phyloP scores from a whole-genome alignment of 1,140 invertebrate genomes.

The Yoshiicerus persimilis region DNA sequence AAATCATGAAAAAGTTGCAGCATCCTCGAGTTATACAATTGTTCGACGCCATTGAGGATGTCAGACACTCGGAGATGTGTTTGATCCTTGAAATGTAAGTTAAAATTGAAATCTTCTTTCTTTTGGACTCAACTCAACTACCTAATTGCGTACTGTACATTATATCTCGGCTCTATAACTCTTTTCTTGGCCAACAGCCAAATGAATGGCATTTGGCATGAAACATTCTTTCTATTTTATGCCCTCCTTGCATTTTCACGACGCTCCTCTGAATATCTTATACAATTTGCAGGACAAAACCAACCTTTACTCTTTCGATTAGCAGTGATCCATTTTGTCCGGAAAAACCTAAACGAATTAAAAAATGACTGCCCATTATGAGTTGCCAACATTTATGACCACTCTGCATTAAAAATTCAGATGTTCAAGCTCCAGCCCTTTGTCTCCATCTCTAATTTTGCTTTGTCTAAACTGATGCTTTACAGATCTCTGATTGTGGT shows the following conservation, averaged over 20 bases:
- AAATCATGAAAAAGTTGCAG: constrained; percentile 91
- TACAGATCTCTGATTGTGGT: too few relatives aligned
- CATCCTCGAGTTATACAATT: constrained; percentile 93
- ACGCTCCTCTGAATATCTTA: background rate
- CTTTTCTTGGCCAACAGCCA: background rate
- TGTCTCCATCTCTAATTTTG: too few relatives aligned
- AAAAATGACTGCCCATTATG: too few relatives aligned
- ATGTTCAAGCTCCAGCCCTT: too few relatives aligned
- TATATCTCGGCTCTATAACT: background rate
- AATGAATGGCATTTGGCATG: constrained; percentile 12
- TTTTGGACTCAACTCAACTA: background rate
- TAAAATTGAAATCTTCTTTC: constrained; percentile 26
- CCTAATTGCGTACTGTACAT: background rate
- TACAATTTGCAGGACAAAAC: background rate
- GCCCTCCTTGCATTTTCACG: background rate
- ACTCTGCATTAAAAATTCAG: too few relatives aligned
- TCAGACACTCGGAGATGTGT: constrained; percentile 83
- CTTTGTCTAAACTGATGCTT: too few relatives aligned
- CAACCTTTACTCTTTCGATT: background rate
- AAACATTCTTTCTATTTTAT: background rate
- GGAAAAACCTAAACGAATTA: too few relatives aligned
- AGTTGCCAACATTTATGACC: too few relatives aligned
- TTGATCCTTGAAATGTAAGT: constrained; percentile 95
- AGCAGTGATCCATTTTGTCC: too few relatives aligned
- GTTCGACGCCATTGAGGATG: constrained; percentile 88